Evolutionary conservation across 2,888 invertebrate genomes (phyloP).

Genomic region (Callinectes sapidus): DNA sequence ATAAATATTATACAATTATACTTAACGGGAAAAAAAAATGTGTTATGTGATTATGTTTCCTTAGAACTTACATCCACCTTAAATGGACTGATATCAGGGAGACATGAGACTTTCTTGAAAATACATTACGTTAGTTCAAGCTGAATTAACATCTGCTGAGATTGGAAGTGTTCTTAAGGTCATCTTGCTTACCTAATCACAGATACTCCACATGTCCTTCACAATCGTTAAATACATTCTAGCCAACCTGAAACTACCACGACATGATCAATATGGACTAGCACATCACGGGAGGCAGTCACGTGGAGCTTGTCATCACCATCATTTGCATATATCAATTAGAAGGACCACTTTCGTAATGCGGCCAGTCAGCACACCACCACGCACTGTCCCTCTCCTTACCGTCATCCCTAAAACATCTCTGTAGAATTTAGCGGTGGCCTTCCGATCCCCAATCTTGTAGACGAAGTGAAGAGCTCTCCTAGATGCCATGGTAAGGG

Average conservation of each 20-base stretch:
- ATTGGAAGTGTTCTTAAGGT: too few relatives aligned
- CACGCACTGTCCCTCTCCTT: conserved; percentile 76
- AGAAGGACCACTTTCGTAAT: too few relatives aligned
- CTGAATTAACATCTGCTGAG: too few relatives aligned
- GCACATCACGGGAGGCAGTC: neutral
- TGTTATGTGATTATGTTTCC: too few relatives aligned
- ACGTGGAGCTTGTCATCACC: neutral
- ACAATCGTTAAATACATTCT: neutral
- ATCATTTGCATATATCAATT: neutral
- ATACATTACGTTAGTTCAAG: too few relatives aligned
- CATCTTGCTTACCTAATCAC: too few relatives aligned
- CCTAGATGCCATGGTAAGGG: conserved; percentile 47
- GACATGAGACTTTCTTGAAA: too few relatives aligned
- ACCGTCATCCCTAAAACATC: conserved; percentile 97
- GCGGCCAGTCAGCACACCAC: neutral
- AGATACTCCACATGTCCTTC: too few relatives aligned
- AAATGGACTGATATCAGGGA: too few relatives aligned
- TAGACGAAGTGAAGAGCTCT: conserved; percentile 97
- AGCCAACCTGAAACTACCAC: neutral
- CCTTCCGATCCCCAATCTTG: conserved; percentile 92
- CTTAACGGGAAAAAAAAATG: too few relatives aligned
- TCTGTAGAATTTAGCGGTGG: conserved; percentile 90
- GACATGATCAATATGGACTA: neutral
- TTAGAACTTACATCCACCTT: too few relatives aligned
- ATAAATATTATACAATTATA: too few relatives aligned